Percentiles rank a stretch among this genome's conserved stretches.
These are phyloP conservation scores for Cololabis saira DNA, from an alignment of 2,113 vertebrate genomes.

Conservation along the genomic window DNA sequence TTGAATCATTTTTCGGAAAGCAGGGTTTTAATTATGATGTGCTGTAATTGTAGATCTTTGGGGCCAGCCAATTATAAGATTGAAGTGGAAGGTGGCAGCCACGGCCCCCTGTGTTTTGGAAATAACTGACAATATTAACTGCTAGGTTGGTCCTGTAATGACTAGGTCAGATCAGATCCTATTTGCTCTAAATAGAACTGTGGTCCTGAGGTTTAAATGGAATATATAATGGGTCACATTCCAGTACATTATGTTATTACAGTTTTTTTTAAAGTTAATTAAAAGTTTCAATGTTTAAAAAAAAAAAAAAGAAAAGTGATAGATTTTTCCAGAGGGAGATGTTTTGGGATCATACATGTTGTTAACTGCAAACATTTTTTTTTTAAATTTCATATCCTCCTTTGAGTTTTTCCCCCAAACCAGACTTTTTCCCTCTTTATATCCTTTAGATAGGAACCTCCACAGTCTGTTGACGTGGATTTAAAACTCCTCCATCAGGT, in stretches of 20 bases:
- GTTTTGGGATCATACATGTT: neutral
- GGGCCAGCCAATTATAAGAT: conserved; percentile 61
- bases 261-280: neutral
- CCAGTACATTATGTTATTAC: neutral
- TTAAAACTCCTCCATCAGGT: too few relatives aligned
- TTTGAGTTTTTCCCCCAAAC: too few relatives aligned
- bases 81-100: conserved; percentile 50
- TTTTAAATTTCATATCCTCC: too few relatives aligned
- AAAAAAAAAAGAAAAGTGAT: too few relatives aligned
- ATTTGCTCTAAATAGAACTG: conserved; percentile 47
- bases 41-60: conserved; percentile 73
- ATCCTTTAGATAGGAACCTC: too few relatives aligned
- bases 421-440: too few relatives aligned
- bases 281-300: too few relatives aligned
- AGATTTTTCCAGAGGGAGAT: too few relatives aligned
- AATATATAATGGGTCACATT: neutral
- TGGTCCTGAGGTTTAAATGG: conserved; percentile 13
- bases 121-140: conserved; percentile 57
- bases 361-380: neutral
- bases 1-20: conserved; percentile 65
- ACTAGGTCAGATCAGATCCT: conserved; percentile 57
- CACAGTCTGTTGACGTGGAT: too few relatives aligned
- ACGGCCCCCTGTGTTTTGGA: conserved; percentile 47
- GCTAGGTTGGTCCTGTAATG: conserved; percentile 35
- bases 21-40: conserved; percentile 73